phyloP scores from a whole-genome alignment of 2,797 vertebrate species.

The Pachyuromys duprasi region DNA sequence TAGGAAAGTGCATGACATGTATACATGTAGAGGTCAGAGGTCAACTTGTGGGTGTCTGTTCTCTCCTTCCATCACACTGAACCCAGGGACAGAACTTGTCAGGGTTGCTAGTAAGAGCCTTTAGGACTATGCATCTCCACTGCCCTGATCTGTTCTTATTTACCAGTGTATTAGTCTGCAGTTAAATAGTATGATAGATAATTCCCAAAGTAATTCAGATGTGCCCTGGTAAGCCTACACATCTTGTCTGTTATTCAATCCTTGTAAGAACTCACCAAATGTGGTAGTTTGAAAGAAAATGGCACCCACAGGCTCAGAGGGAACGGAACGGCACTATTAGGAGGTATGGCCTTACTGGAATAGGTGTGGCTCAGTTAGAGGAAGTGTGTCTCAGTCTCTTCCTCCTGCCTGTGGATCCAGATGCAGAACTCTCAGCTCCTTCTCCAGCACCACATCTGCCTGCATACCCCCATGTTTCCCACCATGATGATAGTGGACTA shows the following conservation, averaged over 20 bases:
- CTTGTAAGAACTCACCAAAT: slow-evolving; percentile 12
- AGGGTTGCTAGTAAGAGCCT: not conserved
- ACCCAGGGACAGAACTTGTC: not conserved
- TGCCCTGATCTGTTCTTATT: not conserved
- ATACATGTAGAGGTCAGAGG: not conserved
- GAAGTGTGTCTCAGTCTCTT: not conserved
- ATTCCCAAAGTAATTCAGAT: slow-evolving; percentile 29
- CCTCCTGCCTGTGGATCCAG: not conserved
- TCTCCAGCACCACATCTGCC: not conserved
- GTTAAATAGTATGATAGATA: slow-evolving; percentile 25
- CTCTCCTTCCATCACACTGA: not conserved
- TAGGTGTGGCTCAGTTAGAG: not conserved
- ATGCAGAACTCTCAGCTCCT: not conserved
- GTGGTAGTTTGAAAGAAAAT: not conserved
- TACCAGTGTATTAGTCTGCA: not conserved
- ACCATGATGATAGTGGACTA: not conserved
- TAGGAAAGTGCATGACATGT: not conserved
- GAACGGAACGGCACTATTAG: not conserved
- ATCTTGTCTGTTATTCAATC: not conserved
- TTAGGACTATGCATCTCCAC: not conserved
- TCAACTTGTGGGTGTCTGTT: not conserved
- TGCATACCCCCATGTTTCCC: not conserved
- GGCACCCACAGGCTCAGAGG: not conserved
- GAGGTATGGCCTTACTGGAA: not conserved
- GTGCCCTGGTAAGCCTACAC: not conserved